Conservation (phyloP, 2,113 vertebrate genomes). For the Haemorhous mexicanus region DNA sequence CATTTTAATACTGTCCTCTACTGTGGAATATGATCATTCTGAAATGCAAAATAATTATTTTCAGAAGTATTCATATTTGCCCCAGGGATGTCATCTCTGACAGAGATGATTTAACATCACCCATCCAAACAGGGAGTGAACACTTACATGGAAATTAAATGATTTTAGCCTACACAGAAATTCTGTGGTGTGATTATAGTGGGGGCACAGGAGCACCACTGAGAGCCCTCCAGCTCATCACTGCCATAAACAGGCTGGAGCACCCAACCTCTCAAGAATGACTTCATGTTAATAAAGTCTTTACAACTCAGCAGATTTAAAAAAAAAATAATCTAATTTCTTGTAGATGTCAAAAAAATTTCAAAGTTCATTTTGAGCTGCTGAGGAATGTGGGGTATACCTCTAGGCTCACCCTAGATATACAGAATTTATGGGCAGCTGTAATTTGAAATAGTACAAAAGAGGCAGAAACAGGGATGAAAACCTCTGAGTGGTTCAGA, state of each 20-base stretch:
- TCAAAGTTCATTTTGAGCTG: background rate
- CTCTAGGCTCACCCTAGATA: background rate
- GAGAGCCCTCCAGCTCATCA: constrained; percentile 7
- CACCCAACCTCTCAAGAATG: background rate
- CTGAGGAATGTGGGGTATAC: background rate
- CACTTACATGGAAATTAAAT: background rate
- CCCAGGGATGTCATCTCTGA: background rate
- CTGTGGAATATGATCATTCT: background rate
- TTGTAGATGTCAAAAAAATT: constrained; percentile 11
- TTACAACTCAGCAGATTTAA: background rate
- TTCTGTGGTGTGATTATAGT: background rate
- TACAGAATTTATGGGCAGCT: background rate
- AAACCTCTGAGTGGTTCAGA: background rate
- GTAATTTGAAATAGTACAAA: background rate
- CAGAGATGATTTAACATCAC: constrained; percentile 29
- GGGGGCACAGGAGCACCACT: background rate
- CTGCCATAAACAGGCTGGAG: background rate
- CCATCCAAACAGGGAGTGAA: background rate
- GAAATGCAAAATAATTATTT: background rate
- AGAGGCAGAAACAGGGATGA: background rate
- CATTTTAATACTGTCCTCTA: background rate
- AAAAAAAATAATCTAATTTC: background rate
- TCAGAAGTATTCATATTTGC: background rate
- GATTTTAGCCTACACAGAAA: background rate
- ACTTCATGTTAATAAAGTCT: background rate